Percentiles rank a stretch among this genome's conserved stretches.
Evolutionary conservation across 30 jellyfish, hydroid and myxozoan species (phyloP).

Genomic region (Chrysaora quinquecirrha): DNA sequence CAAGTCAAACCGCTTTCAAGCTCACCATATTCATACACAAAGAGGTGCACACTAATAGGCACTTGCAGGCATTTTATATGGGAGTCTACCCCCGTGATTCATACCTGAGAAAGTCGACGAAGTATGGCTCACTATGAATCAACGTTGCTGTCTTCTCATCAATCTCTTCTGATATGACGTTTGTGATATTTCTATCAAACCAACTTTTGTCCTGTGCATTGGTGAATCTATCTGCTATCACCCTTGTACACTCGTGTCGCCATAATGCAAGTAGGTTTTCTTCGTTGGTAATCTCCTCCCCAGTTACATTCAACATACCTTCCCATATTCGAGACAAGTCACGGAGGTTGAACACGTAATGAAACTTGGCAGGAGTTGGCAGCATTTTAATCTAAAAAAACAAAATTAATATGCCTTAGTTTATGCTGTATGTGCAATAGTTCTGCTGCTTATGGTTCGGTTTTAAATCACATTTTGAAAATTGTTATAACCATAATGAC

Average conservation of each 20-base stretch:
- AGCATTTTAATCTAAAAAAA: slow-evolving; percentile 83
- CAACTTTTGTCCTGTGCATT: slow-evolving; percentile 73
- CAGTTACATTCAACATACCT: slow-evolving; percentile 90
- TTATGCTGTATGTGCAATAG: background rate
- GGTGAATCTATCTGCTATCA: slow-evolving; percentile 93
- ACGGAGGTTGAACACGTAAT: slow-evolving; percentile 93
- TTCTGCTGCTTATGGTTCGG: too few species aligned
- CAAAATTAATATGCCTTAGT: background rate
- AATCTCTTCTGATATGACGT: slow-evolving; percentile 60
- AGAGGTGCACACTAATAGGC: too few species aligned
- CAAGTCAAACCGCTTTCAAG: too few species aligned
- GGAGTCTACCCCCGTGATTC: too few species aligned
- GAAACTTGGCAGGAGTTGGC: slow-evolving; percentile 98
- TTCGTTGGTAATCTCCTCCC: slow-evolving; percentile 47
- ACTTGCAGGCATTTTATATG: too few species aligned
- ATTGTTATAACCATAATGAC: too few species aligned
- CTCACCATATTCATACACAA: too few species aligned
- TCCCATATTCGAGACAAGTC: slow-evolving; percentile 99
- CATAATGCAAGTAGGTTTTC: slow-evolving; percentile 70
- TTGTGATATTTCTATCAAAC: slow-evolving; percentile 61
- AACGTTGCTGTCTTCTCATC: slow-evolving; percentile 61
- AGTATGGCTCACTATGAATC: slow-evolving; percentile 81
- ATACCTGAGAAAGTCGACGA: slow-evolving; percentile 92
- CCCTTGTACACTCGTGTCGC: slow-evolving; percentile 93
- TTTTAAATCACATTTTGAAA: too few species aligned